phyloP scores from a whole-genome alignment of 2,888 invertebrate species.

The Hoplodrina blanda region DNA sequence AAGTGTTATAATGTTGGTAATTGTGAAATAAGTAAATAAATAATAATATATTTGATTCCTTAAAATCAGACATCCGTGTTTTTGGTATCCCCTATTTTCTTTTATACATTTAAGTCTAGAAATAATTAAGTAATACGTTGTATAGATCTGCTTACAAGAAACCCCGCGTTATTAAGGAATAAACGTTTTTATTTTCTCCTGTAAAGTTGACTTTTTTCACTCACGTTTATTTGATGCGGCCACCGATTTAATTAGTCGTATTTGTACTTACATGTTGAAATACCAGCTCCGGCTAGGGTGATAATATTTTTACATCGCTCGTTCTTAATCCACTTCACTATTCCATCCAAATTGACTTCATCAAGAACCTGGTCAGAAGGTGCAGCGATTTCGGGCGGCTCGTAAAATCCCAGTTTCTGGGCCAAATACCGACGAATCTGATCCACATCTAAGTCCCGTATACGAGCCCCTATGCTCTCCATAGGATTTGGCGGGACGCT shows the following conservation, averaged over 20 bases:
- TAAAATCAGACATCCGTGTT: background rate
- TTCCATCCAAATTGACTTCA: conserved; percentile 93
- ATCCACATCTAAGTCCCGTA: conserved; percentile 91
- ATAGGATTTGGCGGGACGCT: conserved; percentile 83
- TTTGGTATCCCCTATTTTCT: too few relatives aligned
- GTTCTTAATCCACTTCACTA: conserved; percentile 94
- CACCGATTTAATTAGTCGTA: background rate
- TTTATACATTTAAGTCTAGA: too few relatives aligned
- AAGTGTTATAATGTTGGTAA: conserved; percentile 5
- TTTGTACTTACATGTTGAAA: conserved; percentile 96
- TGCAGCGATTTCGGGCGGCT: conserved; percentile 79
- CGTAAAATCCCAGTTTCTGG: conserved; percentile 91
- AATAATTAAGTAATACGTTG: too few relatives aligned
- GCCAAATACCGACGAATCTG: conserved; percentile 92
- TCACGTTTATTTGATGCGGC: too few relatives aligned
- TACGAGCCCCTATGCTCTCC: conserved; percentile 78
- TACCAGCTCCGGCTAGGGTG: conserved; percentile 98
- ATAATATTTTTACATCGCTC: conserved; percentile 96
- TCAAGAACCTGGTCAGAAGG: conserved; percentile 90
- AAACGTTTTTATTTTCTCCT: too few relatives aligned
- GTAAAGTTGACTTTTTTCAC: too few relatives aligned
- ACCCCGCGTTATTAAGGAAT: too few relatives aligned
- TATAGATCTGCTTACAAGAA: too few relatives aligned
- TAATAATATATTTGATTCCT: conserved; percentile 12
- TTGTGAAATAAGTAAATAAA: conserved; percentile 17